A percentile compares a stretch with the other conserved stretches of the same genome.
These are phyloP conservation scores for Catocala nupta DNA, from an alignment of 2,888 invertebrate genomes.

Conservation along the genomic window DNA sequence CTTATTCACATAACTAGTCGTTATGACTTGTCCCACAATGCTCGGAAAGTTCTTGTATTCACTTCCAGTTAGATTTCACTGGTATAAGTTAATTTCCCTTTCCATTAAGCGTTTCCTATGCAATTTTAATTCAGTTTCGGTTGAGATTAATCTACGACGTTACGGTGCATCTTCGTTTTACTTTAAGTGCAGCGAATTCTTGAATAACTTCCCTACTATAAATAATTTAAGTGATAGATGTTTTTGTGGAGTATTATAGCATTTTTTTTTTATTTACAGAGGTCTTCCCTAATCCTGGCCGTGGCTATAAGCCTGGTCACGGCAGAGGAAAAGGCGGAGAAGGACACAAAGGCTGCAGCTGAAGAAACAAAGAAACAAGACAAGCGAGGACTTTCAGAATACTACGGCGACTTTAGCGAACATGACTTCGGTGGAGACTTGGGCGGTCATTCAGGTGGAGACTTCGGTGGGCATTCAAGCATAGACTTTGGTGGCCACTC, in stretches of 20 bases:
- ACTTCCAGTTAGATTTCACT: constrained; percentile 47
- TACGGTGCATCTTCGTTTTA: constrained; percentile 2
- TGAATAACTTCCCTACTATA: background rate
- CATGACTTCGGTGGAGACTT: constrained; percentile 63
- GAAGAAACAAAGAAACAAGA: constrained; percentile 86
- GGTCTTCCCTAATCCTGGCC: constrained; percentile 83
- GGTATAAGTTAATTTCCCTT: constrained; percentile 42
- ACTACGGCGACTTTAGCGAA: constrained; percentile 77
- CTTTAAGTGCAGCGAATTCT: background rate
- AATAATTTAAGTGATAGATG: too few relatives aligned
- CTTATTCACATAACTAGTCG: constrained; percentile 52
- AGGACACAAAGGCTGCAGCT: constrained; percentile 79
- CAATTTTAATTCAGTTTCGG: constrained; percentile 12
- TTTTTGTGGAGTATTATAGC: background rate
- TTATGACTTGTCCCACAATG: constrained; percentile 50
- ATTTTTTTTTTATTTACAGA: constrained; percentile 67
- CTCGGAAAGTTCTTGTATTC: constrained; percentile 51
- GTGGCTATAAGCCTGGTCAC: constrained; percentile 86
- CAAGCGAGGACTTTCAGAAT: constrained; percentile 86
- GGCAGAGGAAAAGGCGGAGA: constrained; percentile 86
- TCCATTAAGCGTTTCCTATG: constrained; percentile 30
- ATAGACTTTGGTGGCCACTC: constrained; percentile 51
- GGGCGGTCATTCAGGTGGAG: constrained; percentile 56
- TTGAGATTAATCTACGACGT: constrained; percentile 5
- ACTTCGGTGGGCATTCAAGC: constrained; percentile 63